Evolutionary conservation across 2,888 invertebrate genomes (phyloP), one percentile per base, ranked within the genome.

Genomic region (Ephialtes manifestator): DNA sequence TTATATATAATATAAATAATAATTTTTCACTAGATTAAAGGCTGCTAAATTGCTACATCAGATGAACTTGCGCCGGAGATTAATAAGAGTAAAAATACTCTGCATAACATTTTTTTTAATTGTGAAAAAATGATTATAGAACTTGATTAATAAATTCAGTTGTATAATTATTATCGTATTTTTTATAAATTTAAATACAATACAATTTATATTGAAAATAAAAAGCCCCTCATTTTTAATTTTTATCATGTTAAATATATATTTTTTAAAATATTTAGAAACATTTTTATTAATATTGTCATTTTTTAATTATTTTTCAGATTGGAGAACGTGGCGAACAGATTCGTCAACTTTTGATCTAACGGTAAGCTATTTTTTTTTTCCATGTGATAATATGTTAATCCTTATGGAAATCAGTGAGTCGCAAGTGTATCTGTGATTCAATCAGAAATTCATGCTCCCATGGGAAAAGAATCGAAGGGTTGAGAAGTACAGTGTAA

Each of bases 401-500:
- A 20, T 68, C 48, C n/a, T 43, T 24, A n/a, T 68, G 43, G 11
- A 24, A 68, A 68, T 48, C 28, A 4, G 4, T 7, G 20, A 68
- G 43, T 15, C 20, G 18, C 31, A 13, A n/a, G 20, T 46, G 15
- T 58, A 28, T 46, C 13, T 35, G 31, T 7, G 13, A 63, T 51
- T 75, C 51, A 51, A 48, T 75, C 35, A 8, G 48, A 13, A 48
- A 58, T 28, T 48, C 28, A 24, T 48, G 28, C 13, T 43, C 11
- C 28, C 7, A 20, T n/a, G 51, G 31, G 55, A 51, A 75, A 43
- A 53, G 70, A 55, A 35, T 48, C 4, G 8, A 48, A 48, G 24
- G 35, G n/a, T 18, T 31, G 71, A 39, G 18, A 55, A 65, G 31
- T 43, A 75, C 58, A 65, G 46, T 35, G 60, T 18, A n/a, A 46